Evolutionary conservation across 2,113 vertebrate species (phyloP), one percentile per base, ranked within the genome.

Genomic region (Myotis yumanensis): DNA sequence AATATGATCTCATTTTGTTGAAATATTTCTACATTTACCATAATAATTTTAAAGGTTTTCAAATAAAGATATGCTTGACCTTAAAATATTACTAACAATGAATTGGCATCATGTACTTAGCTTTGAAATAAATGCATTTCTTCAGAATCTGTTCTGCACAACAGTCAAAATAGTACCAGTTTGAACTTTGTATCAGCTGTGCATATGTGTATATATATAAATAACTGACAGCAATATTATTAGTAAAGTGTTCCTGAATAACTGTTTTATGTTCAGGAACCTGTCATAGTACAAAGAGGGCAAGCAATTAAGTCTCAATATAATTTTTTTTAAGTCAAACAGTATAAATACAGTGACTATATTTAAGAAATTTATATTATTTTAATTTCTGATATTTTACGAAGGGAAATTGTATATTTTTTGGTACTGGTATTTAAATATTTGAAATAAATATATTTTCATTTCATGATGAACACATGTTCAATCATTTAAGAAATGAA

Each of bases 391-490:
- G 46, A 71, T 80, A 15, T 73, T 48, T 96, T 48, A 43, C 1
- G 35, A 82, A 75, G 7, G 16, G 2, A 81, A 88, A 77, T 35
- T 89, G 1, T 71, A 43, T 2, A 40, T 80, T 86, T 73, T 43
- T 77, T 83, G 11, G 85, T 35, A n/a, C 28, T 93, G 30, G 4
- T 68, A n/a, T 66, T 69, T 94, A 79, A 93, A 64, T 95, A 89
- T 80, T 54, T 86, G 1, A 35, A 59, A 62, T 5, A 71, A 57
- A 4, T 54, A 40, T 43, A 59, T 62, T 92, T 83, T n/a, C 11
- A 72, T 79, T 79, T 64, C 32, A 57, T 89, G 30, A 64, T 43
- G 23, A 84, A 84, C 25, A 68, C 1, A 66, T 43, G 15, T 86
- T 71, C 25, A 79, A 54, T 68, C 5, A 91, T 82, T 75, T 77